Percentiles rank a stretch among this genome's conserved stretches.
phyloP scores from a whole-genome alignment of 2,888 invertebrate species.

The Lamellibrachia satsuma region DNA sequence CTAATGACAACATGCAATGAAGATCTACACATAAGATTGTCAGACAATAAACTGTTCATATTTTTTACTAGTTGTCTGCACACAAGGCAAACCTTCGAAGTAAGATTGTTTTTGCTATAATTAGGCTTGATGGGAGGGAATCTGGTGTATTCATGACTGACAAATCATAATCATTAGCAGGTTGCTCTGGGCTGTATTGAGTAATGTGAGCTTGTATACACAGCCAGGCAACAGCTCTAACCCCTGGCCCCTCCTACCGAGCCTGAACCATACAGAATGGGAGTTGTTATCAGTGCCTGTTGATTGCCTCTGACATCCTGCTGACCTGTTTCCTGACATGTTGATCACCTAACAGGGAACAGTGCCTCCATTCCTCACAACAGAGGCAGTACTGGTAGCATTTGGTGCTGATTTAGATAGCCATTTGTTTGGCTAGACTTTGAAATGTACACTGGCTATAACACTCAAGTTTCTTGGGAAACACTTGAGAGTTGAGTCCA shows the following conservation, averaged over 20 bases:
- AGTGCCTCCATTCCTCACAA: slow-evolving; percentile 4
- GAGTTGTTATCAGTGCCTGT: background rate
- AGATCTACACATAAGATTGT: background rate
- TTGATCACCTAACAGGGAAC: background rate
- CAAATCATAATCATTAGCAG: background rate
- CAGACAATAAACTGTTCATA: background rate
- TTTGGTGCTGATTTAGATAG: background rate
- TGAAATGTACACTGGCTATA: background rate
- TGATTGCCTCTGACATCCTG: background rate
- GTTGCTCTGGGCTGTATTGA: background rate
- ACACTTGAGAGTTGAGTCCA: background rate
- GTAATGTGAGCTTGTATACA: slow-evolving; percentile 9
- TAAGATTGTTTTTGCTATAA: background rate
- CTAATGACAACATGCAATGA: background rate
- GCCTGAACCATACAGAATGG: background rate
- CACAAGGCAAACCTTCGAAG: background rate
- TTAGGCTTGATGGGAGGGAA: background rate
- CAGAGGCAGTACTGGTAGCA: background rate
- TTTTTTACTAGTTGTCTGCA: background rate
- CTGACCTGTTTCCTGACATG: background rate
- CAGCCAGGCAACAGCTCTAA: background rate
- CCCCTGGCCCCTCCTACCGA: background rate
- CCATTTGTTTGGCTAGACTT: background rate
- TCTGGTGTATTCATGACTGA: background rate
- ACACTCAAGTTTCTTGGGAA: background rate